These are phyloP conservation scores for Corvus cornix DNA, from an alignment of 2,113 vertebrate genomes.

Conservation along the genomic window DNA sequence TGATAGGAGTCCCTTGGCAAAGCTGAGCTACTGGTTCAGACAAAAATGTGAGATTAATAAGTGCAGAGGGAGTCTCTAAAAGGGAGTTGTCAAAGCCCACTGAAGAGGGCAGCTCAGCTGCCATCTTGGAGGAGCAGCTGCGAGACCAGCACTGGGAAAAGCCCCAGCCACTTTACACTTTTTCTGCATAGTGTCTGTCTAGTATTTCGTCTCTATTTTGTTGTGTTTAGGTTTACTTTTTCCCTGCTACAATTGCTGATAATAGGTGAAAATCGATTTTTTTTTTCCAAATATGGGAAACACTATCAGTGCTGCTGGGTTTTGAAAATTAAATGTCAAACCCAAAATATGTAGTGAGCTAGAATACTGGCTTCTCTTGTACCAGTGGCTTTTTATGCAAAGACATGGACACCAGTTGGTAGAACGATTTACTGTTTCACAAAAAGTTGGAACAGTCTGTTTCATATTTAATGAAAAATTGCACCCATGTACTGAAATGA, in stretches of 20 bases:
- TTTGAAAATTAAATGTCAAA: background rate
- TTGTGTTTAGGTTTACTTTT: background rate
- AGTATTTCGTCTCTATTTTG: background rate
- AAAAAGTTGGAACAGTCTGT: background rate
- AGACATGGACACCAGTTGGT: background rate
- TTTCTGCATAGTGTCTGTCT: background rate
- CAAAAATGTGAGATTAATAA: background rate
- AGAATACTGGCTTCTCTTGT: background rate
- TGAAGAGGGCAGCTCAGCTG: background rate
- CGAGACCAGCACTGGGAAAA: background rate
- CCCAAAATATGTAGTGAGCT: background rate
- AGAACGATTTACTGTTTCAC: background rate
- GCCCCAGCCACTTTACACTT: background rate
- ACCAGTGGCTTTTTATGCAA: background rate
- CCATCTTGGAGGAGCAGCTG: background rate
- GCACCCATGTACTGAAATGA: background rate
- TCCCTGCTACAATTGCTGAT: background rate
- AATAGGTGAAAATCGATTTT: background rate
- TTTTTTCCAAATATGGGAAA: background rate
- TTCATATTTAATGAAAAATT: conserved; percentile 10
- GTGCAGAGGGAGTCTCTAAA: background rate
- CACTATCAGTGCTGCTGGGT: background rate
- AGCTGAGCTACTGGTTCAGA: background rate
- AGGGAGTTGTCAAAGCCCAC: background rate
- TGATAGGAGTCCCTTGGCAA: background rate